Conservation (phyloP, 92 coral and sea anemone species). For the Phenganax subtilis region DNA sequence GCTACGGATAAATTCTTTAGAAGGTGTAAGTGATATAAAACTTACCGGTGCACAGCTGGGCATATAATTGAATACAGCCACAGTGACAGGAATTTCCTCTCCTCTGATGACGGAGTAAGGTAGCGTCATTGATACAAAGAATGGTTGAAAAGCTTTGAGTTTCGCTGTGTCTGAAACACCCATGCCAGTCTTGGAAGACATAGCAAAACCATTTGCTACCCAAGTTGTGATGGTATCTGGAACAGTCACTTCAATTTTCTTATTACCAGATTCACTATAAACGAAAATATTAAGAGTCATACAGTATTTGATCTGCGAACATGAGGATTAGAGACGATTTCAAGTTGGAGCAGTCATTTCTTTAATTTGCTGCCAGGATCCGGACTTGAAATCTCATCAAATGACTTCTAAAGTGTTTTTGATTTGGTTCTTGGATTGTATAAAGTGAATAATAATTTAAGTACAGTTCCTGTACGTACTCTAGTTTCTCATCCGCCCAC, state of each 20-base stretch:
- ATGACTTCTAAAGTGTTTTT: too few species aligned
- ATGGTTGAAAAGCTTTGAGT: constrained; percentile 70
- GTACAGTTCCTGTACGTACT: constrained; percentile 47
- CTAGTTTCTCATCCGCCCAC: constrained; percentile 77
- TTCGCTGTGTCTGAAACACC: constrained; percentile 69
- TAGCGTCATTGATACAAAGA: constrained; percentile 80
- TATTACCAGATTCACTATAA: constrained; percentile 10
- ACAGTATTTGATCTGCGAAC: too few species aligned
- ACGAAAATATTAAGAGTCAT: too few species aligned
- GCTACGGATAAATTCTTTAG: too few species aligned
- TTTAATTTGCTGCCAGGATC: too few species aligned
- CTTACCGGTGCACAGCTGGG: constrained; percentile 78
- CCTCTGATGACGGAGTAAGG: constrained; percentile 95
- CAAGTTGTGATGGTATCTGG: constrained; percentile 95
- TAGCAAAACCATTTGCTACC: constrained; percentile 87
- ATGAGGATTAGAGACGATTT: too few species aligned
- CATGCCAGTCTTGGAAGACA: constrained; percentile 69
- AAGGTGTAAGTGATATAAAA: not conserved
- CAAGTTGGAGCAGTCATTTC: too few species aligned
- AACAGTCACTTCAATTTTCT: constrained; percentile 58
- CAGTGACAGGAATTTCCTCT: constrained; percentile 72
- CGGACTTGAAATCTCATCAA: too few species aligned
- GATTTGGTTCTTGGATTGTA: too few species aligned
- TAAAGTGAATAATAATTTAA: not conserved
- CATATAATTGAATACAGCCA: constrained; percentile 86